Evolutionary conservation across 2,797 vertebrate genomes (phyloP), one percentile per base, ranked within the genome.

Genomic region (Hydrolagus colliei): DNA sequence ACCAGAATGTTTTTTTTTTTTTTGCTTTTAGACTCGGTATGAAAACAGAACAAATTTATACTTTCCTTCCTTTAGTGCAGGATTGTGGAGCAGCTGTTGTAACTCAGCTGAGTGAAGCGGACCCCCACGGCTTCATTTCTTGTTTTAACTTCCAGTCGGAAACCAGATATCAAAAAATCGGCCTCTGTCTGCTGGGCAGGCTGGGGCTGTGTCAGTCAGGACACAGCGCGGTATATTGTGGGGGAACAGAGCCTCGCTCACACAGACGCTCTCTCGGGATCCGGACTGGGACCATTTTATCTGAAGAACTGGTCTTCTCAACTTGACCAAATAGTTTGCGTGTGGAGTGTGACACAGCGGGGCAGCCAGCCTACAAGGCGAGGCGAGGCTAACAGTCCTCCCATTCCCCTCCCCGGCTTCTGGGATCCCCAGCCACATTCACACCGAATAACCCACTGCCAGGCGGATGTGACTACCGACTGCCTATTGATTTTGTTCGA

Each of bases 111-210:
- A 91, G 87, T 76, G 86, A 87, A 90, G 90, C 86, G 89, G 88
- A 89, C 85, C 87, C 89, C 91, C 6, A 62, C 90, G 90, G 91
- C 86, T 92, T 88, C 89, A 86, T 87, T 91, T 88, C 90, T 92
- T 92, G 88, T 91, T 93, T 91, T 89, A 90, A 92, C 91, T 92
- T 93, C 90, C 89, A 93, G 87, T 72, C 85, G 90, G 89, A 93
- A 94, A 92, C 79, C 59, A 89, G 88, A 86, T 89, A 88, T 90
- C 90, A 86, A 90, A 86, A 90, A 91, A 73, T 86, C 86, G 76
- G 52, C 62, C 22, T 87, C 52, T 86, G 85, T 72, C 68, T 86
- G 32, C 86, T 82, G 77, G 76, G 85, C 78, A 87, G 80, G 85
- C 71, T 27, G 14, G 63, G n/a, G 71, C 73, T 77, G 41, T 85